Evolutionary conservation across 64 coral and sea anemone species (phyloP), one percentile per base, ranked within the genome.

Genomic region (Anthopleura sola): DNA sequence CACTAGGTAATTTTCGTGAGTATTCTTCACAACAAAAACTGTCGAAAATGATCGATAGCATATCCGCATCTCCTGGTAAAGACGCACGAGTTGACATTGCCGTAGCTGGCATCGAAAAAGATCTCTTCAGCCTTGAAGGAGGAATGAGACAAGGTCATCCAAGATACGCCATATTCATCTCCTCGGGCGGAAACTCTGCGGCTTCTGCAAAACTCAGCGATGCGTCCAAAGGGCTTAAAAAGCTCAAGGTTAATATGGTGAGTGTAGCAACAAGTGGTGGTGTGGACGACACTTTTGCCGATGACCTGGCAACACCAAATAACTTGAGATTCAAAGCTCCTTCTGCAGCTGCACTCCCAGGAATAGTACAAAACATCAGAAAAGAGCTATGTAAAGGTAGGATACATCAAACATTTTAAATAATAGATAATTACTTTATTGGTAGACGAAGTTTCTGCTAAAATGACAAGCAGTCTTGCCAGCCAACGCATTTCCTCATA

Each of bases 91-190:
- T 60, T 32, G 82, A 83, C 39, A 9, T 83, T 19, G 82, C 82
- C 58, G 17, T 86, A 13, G 60, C 16, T 86, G 24, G 49, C 55
- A 53, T 91, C 55, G 78, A 50, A 48, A 86, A 60, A 31, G 64
- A 60, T 14, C 37, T 86, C 5, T 91, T 91, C 75, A 91, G 89
- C 56, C 75, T 91, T 11, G 75, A 80, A 48, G 89, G 84, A 13
- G 89, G 89, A 58, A 60, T 91, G 37, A 40, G 89, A 21, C 89
- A 91, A 80, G 83, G 89, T 24, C 83, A 91, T 53, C 89, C 89
- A 10, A 71, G 77, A 23, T 79, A 78, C 16, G 84, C 85, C 15
- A 18, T 91, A 28, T 85, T 91, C 84, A 34, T 91, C n/a, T 78
- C 89, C 21, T 78, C 83, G 28, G 75, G 84, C 23, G 71, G 21